Conservation (phyloP, 2,113 vertebrate species). For the Epinephelus fuscoguttatus region DNA sequence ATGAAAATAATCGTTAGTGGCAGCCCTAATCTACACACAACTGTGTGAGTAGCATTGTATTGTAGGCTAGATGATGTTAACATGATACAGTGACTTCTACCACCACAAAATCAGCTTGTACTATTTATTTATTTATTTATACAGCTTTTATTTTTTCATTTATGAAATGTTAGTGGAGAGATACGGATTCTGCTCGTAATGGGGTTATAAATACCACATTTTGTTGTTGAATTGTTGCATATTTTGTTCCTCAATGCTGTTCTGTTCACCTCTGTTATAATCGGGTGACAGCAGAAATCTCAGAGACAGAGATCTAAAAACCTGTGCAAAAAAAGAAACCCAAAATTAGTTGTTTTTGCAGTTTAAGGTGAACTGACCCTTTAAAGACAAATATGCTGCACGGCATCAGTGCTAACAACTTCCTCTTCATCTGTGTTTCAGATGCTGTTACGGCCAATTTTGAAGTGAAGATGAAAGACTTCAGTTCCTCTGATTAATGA, state of each 20-base stretch:
- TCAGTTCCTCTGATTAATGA: slow-evolving; percentile 26
- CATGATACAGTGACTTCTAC: no score
- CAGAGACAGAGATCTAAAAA: not conserved
- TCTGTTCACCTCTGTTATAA: not conserved
- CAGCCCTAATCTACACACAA: no score
- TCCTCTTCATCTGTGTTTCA: slow-evolving; percentile 72
- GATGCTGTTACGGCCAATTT: slow-evolving; percentile 43
- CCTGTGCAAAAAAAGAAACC: not conserved
- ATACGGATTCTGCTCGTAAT: no score
- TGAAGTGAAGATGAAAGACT: slow-evolving; percentile 46
- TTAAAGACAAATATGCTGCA: slow-evolving; percentile 12
- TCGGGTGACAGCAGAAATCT: not conserved
- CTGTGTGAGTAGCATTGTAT: no score
- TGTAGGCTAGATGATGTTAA: no score
- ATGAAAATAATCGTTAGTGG: no score
- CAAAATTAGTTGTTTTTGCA: not conserved
- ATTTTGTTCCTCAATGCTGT: not conserved
- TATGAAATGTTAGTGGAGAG: no score
- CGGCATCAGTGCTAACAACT: slow-evolving; percentile 17
- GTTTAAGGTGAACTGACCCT: not conserved
- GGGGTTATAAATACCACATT: no score
- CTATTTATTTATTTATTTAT: no score
- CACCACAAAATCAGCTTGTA: no score
- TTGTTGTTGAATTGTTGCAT: not conserved
- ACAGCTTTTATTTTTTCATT: no score